Base-by-base conservation (phyloP, 1,140 invertebrate species). In the Bombus superbus region DNA sequence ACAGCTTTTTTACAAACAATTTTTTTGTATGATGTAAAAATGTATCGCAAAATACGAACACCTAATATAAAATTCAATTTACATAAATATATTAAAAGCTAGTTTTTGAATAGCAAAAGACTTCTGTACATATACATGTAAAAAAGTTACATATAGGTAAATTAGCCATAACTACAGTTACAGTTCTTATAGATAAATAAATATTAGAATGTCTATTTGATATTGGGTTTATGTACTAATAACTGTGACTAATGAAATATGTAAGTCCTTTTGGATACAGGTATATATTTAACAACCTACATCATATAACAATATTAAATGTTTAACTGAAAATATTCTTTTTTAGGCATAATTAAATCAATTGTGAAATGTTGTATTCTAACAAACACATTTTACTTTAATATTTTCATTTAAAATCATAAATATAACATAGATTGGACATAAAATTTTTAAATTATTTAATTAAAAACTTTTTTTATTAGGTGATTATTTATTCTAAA, bases 81-180 rank as follows among this genome's bases (percentile, higher is more conserved):
- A 88, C 82, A 86, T 84, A 87, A 89, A 47, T 62, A 42, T 81
- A 81, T 86, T 72, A 53, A 76, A n/a, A 90, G 69, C 73, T 85
- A 83, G 84, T 88, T 83, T 79, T 90, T 87, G 83, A 81, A 86
- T 88, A 90, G 79, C n/a, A 81, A 90, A 66, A 71, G 71, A 88
- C 64, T 71, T 83, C 53, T 88, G 89, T 90, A 90, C 44, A 88
- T 89, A 90, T 69, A 83, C 68, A 62, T 91, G 85, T 88, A 91
- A 81, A 90, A 83, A 86, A 53, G 3, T 62, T 73, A 73, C 42
- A 28, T 11, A 73, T 80, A 80, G 77, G 1, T 73, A 72, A 85
- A 81, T 57, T 85, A 85, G 18, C 18, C 32, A 72, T 64, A 32
- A 72, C 79, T 73, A 80, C 32, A 62, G 18, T 71, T 80, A 35